Evolutionary conservation across 2,888 invertebrate genomes (phyloP).

Genomic region (Platynereis dumerilii): DNA sequence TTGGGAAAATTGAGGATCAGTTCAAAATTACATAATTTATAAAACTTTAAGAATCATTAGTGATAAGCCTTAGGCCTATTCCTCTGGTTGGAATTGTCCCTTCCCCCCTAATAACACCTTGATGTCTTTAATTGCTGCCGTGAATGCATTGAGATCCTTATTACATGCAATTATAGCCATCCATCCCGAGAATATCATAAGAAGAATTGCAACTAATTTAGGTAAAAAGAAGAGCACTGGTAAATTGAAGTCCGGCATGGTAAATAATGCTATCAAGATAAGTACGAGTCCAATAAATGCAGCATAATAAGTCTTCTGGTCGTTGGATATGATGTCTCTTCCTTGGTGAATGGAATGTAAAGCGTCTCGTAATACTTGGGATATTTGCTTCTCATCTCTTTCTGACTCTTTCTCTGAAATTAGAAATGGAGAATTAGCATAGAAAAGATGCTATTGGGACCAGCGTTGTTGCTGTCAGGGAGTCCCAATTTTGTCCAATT

Average conservation of each 20-base stretch:
- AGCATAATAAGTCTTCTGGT: constrained; percentile 15
- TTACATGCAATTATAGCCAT: constrained; percentile 19
- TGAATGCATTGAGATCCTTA: constrained; percentile 25
- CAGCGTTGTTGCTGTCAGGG: too few species aligned
- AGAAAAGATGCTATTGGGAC: too few species aligned
- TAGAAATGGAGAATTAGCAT: too few species aligned
- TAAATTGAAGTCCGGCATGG: neutral
- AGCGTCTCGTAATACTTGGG: too few species aligned
- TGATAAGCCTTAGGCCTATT: too few species aligned
- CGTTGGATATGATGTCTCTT: neutral
- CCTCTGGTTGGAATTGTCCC: too few species aligned
- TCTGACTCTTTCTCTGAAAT: constrained; percentile 15
- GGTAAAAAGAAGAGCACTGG: too few species aligned
- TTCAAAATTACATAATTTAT: too few species aligned
- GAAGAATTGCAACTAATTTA: constrained; percentile 8
- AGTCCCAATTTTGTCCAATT: too few species aligned
- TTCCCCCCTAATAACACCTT: constrained; percentile 22
- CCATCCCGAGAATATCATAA: constrained; percentile 27
- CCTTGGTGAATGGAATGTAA: neutral
- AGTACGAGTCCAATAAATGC: constrained; percentile 15
- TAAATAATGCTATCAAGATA: constrained; percentile 19
- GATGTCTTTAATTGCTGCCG: constrained; percentile 29
- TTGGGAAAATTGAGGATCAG: too few species aligned
- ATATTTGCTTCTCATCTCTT: too few species aligned
- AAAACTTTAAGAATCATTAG: too few species aligned